These are phyloP conservation scores for Tokudaia tokunoshimensis DNA, from an alignment of 2,797 vertebrate genomes.

Conservation along the genomic window DNA sequence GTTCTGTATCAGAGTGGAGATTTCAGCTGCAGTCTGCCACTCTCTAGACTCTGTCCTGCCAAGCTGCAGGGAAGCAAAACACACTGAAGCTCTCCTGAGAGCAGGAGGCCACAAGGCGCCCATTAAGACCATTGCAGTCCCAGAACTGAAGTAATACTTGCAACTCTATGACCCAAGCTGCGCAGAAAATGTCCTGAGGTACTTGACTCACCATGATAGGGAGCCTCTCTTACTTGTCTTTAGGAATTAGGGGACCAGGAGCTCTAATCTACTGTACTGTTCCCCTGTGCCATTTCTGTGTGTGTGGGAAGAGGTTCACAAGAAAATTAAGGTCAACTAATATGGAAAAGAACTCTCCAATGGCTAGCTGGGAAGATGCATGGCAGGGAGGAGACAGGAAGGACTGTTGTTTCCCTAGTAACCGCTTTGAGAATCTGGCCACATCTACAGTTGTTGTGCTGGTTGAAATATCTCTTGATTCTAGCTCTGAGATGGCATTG, in stretches of 20 bases:
- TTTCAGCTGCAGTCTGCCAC: constrained; percentile 5
- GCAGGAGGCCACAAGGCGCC: background rate
- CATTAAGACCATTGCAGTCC: constrained; percentile 11
- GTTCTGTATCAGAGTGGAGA: background rate
- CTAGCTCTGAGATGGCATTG: background rate
- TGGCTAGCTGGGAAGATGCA: background rate
- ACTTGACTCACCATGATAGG: background rate
- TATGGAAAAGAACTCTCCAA: constrained; percentile 18
- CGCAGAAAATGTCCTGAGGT: background rate
- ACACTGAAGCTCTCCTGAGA: background rate
- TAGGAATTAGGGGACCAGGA: background rate
- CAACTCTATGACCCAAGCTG: background rate
- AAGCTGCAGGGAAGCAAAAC: background rate
- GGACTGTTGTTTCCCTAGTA: background rate
- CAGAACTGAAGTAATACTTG: constrained; percentile 10
- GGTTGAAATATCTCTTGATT: background rate
- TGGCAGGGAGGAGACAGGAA: background rate
- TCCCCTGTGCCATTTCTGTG: constrained; percentile 5
- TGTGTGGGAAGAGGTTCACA: background rate
- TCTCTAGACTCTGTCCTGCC: background rate
- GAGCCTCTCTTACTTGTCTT: constrained; percentile 19
- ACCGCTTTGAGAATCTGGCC: background rate
- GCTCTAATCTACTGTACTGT: background rate
- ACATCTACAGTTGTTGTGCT: background rate
- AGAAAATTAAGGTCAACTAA: constrained; percentile 23